A percentile compares a stretch with the other conserved stretches of the same genome.
phyloP scores from a whole-genome alignment of 2,888 invertebrate genomes.

The Poecilobothrus nobilitatus region DNA sequence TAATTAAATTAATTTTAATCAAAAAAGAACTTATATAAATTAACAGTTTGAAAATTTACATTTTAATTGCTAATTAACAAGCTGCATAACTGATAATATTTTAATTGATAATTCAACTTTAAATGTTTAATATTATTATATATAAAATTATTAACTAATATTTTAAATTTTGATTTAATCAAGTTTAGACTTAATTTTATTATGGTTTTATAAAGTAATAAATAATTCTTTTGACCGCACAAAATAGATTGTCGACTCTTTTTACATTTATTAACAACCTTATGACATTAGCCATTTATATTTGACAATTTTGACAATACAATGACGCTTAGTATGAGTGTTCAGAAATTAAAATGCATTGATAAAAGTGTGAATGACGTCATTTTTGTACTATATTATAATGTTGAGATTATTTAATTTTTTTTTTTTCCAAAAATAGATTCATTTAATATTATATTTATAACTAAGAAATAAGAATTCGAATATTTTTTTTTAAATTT shows the following conservation, averaged over 20 bases:
- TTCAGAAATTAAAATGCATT: not conserved
- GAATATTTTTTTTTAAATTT: no score
- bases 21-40: no score
- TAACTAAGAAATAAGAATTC: no score
- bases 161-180: not conserved
- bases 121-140: not conserved
- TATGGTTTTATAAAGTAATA: not conserved
- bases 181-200: not conserved
- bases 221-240: not conserved
- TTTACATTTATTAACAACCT: no score
- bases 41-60: no score
- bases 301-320: not conserved
- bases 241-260: slow-evolving; percentile 6
- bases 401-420: no score
- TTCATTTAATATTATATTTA: no score
- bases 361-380: not conserved
- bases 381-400: not conserved
- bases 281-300: not conserved
- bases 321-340: not conserved
- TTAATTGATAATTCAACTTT: no score
- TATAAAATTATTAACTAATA: not conserved
- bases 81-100: no score
- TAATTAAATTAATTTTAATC: no score
- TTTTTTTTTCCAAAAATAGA: no score
- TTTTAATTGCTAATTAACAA: no score